Conservation (phyloP, 2,113 vertebrate species). For the Melanocharis versteri region DNA sequence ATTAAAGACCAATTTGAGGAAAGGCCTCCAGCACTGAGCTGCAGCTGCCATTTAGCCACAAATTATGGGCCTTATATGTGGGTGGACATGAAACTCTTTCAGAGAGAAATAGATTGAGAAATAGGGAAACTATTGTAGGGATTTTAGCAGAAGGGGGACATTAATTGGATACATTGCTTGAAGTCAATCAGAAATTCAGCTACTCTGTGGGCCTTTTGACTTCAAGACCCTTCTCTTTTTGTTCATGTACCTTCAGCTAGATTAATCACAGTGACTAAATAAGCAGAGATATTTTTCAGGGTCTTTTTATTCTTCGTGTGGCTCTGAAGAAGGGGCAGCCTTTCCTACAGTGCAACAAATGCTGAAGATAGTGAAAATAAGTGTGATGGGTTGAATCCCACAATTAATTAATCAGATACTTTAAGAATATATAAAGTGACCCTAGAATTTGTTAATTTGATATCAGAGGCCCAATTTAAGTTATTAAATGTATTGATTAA, state of each 20-base stretch:
- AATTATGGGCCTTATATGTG: conserved; percentile 84
- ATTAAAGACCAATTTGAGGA: conserved; percentile 78
- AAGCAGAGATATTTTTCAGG: conserved; percentile 58
- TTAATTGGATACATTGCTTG: conserved; percentile 62
- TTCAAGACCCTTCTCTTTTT: conserved; percentile 60
- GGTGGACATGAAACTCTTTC: conserved; percentile 81
- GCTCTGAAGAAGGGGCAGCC: not conserved
- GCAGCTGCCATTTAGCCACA: conserved; percentile 83
- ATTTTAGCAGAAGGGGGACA: conserved; percentile 39
- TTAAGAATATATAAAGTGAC: not conserved
- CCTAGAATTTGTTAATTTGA: not conserved
- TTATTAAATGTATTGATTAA: not conserved
- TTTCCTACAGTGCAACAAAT: not conserved
- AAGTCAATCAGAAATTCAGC: conserved; percentile 57
- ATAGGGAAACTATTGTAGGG: conserved; percentile 44
- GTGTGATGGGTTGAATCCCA: not conserved
- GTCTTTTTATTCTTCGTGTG: not conserved
- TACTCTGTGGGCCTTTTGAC: conserved; percentile 58
- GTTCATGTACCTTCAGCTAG: conserved; percentile 59
- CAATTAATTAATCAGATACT: not conserved
- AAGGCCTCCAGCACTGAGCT: conserved; percentile 77
- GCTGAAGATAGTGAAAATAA: not conserved
- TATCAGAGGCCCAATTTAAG: not conserved
- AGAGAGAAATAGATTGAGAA: conserved; percentile 68
- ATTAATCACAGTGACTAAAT: conserved; percentile 63